Conservation (phyloP, 1,140 invertebrate genomes). For the Telenomus remus region DNA sequence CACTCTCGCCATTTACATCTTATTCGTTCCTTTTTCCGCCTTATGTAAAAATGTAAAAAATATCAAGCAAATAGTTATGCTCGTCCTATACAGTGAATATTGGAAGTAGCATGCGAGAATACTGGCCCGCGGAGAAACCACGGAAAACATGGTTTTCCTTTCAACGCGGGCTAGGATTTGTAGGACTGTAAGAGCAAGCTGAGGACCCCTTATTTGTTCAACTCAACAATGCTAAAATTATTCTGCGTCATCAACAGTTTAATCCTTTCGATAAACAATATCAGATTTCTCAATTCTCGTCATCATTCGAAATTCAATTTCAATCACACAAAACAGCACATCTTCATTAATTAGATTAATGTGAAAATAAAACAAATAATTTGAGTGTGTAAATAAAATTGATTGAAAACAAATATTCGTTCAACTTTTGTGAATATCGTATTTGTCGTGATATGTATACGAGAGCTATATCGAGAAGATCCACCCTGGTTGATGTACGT, state of each 20-base stretch:
- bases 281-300: too few species aligned
- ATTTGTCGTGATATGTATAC: background rate
- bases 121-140: constrained; percentile 62
- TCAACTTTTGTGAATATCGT: background rate
- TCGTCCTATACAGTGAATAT: constrained; percentile 61
- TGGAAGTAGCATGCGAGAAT: constrained; percentile 56
- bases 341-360: too few species aligned
- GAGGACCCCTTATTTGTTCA: constrained; percentile 16
- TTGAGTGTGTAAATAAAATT: too few species aligned
- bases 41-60: constrained; percentile 54
- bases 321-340: too few species aligned
- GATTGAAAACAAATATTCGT: too few species aligned
- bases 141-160: constrained; percentile 72
- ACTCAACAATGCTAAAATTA: constrained; percentile 1
- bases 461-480: background rate
- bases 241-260: background rate
- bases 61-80: constrained; percentile 65
- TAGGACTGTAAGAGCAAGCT: constrained; percentile 43
- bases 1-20: constrained; percentile 41
- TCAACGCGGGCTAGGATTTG: constrained; percentile 63
- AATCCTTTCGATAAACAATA: background rate
- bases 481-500: constrained; percentile 25
- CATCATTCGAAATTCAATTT: too few species aligned
- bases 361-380: too few species aligned
- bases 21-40: constrained; percentile 33